Percentiles rank a stretch among this genome's conserved stretches.
Conservation (phyloP, 2,113 vertebrate species). For the Himantopus leucocephalus region DNA sequence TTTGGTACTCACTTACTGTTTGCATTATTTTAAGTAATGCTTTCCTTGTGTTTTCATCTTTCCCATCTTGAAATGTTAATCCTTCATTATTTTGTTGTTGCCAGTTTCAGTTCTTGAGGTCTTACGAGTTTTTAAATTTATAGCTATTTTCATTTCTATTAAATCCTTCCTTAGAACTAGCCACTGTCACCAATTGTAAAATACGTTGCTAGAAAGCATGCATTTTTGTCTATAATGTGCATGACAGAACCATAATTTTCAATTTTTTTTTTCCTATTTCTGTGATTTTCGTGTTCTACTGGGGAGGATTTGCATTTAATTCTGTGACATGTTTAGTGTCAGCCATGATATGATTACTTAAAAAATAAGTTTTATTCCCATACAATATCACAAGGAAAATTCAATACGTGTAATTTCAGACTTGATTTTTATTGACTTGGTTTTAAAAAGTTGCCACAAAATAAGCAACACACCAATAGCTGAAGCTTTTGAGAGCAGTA, state of each 20-base stretch:
- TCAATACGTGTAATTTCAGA: neutral
- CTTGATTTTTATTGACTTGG: neutral
- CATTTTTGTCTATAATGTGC: neutral
- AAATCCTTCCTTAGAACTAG: neutral
- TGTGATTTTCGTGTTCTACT: neutral
- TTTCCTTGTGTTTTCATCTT: neutral
- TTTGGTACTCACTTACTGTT: neutral
- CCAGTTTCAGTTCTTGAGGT: neutral
- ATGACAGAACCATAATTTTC: neutral
- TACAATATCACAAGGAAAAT: neutral
- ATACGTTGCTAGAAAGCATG: neutral
- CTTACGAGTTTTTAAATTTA: neutral
- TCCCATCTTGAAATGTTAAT: neutral
- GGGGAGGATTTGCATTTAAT: neutral
- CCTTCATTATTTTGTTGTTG: neutral
- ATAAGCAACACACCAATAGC: neutral
- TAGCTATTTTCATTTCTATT: neutral
- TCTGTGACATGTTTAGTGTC: neutral
- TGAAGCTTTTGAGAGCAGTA: neutral
- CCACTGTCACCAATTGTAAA: neutral
- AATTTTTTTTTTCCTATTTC: neutral
- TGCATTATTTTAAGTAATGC: neutral
- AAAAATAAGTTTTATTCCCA: neutral
- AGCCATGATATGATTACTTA: neutral
- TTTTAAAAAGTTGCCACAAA: neutral